A percentile compares a stretch with the other conserved stretches of the same genome.
Evolutionary conservation across 1,140 invertebrate genomes (phyloP).

Genomic region (Thrips palmi): DNA sequence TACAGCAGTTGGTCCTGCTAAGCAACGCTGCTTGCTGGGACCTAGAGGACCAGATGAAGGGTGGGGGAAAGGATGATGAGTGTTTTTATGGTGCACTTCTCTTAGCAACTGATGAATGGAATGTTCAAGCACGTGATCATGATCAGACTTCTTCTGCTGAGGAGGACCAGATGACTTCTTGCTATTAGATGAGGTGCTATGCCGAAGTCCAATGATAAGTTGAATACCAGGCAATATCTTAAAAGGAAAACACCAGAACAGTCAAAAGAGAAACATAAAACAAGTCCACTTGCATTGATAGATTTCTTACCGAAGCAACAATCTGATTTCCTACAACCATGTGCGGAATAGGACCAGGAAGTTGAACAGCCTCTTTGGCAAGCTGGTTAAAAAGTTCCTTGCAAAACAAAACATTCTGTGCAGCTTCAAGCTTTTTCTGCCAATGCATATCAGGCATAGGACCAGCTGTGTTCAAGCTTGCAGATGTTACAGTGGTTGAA

Average conservation of each 20-base stretch:
- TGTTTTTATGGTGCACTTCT: slow-evolving; percentile 81
- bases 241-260: slow-evolving; percentile 14
- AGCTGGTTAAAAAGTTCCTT: slow-evolving; percentile 92
- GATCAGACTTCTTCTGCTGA: slow-evolving; percentile 48
- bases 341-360: slow-evolving; percentile 82
- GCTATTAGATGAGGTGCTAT: slow-evolving; percentile 48
- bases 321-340: slow-evolving; percentile 96
- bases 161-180: slow-evolving; percentile 27
- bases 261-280: not conserved
- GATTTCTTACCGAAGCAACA: slow-evolving; percentile 59
- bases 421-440: slow-evolving; percentile 88
- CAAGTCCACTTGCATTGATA: not conserved
- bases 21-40: slow-evolving; percentile 67
- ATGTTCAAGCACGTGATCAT: slow-evolving; percentile 91
- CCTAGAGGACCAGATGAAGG: slow-evolving; percentile 82
- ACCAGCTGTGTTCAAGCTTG: slow-evolving; percentile 37
- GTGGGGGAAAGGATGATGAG: slow-evolving; percentile 85
- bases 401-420: slow-evolving; percentile 93
- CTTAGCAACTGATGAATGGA: slow-evolving; percentile 83
- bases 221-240: slow-evolving; percentile 85
- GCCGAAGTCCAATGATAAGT: slow-evolving; percentile 57
- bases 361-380: slow-evolving; percentile 82
- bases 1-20: slow-evolving; percentile 77
- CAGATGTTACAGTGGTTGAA: slow-evolving; percentile 52
- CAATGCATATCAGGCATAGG: slow-evolving; percentile 65